These are phyloP conservation scores for Lepus townsendii DNA, from an alignment of 2,797 vertebrate genomes.

Conservation along the genomic window DNA sequence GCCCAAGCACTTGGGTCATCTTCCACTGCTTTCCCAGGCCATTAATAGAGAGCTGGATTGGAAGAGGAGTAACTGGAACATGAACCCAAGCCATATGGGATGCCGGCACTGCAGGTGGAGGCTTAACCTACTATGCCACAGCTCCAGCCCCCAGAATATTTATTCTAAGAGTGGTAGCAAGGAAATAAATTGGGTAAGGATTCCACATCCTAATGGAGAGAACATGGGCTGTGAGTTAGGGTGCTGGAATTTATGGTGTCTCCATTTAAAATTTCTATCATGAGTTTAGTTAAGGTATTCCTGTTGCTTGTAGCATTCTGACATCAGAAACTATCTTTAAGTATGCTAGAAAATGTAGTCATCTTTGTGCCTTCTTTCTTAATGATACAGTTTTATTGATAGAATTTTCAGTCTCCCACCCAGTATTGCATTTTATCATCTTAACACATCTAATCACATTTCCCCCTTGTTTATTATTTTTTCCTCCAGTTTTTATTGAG, in stretches of 20 bases:
- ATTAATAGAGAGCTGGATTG: no score
- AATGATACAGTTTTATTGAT: neutral
- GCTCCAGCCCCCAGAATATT: neutral
- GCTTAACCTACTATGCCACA: no score
- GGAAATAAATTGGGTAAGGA: neutral
- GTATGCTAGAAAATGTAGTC: neutral
- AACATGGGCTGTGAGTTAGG: neutral
- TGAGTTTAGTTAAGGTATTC: conserved; percentile 10
- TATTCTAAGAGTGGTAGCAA: neutral
- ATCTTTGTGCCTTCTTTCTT: neutral
- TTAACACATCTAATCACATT: neutral
- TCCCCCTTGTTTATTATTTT: neutral
- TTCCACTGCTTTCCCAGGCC: no score
- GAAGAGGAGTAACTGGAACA: no score
- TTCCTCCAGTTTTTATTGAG: conserved; percentile 35
- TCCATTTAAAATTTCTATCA: neutral
- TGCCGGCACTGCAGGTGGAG: no score
- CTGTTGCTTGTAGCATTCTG: neutral
- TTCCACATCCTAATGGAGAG: neutral
- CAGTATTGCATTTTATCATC: neutral
- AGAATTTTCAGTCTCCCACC: neutral
- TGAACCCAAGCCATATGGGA: no score
- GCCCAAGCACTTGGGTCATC: no score
- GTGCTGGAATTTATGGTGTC: neutral
- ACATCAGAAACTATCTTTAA: neutral